phyloP scores from a whole-genome alignment of 2,797 vertebrate genomes.

The Petrocephalus sullivani region DNA sequence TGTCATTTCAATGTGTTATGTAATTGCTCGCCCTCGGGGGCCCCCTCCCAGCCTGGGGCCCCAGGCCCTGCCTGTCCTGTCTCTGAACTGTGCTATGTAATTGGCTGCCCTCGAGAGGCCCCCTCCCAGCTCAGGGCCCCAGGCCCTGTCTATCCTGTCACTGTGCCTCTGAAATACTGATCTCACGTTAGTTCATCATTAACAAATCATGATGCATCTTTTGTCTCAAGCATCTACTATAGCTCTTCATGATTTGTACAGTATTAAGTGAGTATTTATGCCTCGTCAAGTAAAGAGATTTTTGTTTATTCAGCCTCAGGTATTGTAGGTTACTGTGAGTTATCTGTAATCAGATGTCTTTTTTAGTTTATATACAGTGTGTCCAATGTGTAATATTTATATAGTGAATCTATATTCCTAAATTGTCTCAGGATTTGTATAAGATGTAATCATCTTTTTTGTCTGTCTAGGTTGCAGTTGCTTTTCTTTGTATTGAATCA shows the following conservation, averaged over 20 bases:
- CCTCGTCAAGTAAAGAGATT: background rate
- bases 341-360: background rate
- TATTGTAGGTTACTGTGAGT: background rate
- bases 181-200: too few relatives aligned
- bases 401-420: background rate
- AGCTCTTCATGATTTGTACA: background rate
- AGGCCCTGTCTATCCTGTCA: too few relatives aligned
- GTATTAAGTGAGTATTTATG: background rate
- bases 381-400: background rate
- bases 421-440: background rate
- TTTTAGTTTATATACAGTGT: background rate
- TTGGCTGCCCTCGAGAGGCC: too few relatives aligned
- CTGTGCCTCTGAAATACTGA: too few relatives aligned
- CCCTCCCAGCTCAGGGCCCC: too few relatives aligned
- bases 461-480: background rate
- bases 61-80: too few relatives aligned
- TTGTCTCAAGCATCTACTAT: too few relatives aligned
- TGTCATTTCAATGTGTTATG: too few relatives aligned
- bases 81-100: too few relatives aligned
- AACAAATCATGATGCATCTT: too few relatives aligned
- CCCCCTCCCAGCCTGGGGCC: too few relatives aligned
- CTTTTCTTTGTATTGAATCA: background rate
- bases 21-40: too few relatives aligned
- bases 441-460: background rate
- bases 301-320: background rate